Evolutionary conservation across 2,888 invertebrate genomes (phyloP), one percentile per base, ranked within the genome.

Genomic region (Hirtodrosophila cameraria): DNA sequence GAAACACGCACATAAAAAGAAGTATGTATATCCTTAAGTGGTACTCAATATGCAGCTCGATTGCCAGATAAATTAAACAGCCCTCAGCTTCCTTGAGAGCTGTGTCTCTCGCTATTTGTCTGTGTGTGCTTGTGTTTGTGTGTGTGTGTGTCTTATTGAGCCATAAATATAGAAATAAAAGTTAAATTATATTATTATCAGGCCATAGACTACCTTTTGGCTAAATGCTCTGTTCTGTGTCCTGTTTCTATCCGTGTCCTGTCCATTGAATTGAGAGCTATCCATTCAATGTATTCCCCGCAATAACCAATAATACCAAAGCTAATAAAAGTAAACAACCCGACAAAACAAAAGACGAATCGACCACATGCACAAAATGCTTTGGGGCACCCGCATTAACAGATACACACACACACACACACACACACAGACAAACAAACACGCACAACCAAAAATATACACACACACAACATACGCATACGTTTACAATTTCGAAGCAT

Each of bases 251-350:
- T 42, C 20, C 15, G 33, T 12, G 30, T 39, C 23, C 23, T 39
- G 33, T 23, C 54, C 52, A 31, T 49, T 53, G 50, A 27, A 12
- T 39, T 31, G 49, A n/a, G 13, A 60, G 39, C 36, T 48, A 48
- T 53, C 43, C 27, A 30, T 53, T 41, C 38, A 28, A 49, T 45
- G 39, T 42, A 38, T 43, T 18, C 31, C 31, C 41, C 42, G 43
- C 79, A 80, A 79, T 83, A 81, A 81, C 84, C 78, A 84, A 84
- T 81, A 81, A 81, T 84, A 66, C 75, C 68, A 64, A 83, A 64
- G 78, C 73, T 75, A 83, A 83, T 85, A 85, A 83, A 83, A 83
- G 75, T 75, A 80, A 83, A 85, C 78, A 80, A 58, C 75, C 78
- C 64, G 38, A 53, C 65, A 58, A 67, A 67, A 75, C 71, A 74